Conservation (phyloP, 1,140 invertebrate genomes). For the Diachasma alloeum region DNA sequence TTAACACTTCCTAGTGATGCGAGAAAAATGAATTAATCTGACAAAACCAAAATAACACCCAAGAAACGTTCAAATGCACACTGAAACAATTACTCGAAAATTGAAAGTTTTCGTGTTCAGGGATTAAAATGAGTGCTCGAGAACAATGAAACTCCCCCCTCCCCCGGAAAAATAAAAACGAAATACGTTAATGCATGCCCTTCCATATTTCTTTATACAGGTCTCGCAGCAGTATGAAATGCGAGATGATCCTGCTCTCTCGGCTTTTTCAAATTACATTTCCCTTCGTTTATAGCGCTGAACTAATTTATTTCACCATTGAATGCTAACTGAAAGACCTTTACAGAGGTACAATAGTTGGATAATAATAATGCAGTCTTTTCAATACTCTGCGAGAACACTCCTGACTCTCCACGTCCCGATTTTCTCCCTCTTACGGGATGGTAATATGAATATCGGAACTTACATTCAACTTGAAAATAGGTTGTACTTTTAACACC, state of each 20-base stretch:
- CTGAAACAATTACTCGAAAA: too few species aligned
- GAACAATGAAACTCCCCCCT: too few species aligned
- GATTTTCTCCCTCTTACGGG: too few species aligned
- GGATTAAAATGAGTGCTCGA: too few species aligned
- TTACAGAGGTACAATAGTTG: background rate
- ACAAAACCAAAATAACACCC: too few species aligned
- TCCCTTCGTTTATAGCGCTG: background rate
- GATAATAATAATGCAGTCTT: background rate
- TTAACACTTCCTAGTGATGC: too few species aligned
- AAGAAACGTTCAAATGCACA: too few species aligned
- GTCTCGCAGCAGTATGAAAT: background rate
- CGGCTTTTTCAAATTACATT: background rate
- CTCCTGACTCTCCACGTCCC: too few species aligned
- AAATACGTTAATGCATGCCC: background rate
- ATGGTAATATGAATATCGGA: background rate
- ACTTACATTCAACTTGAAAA: conserved; percentile 90
- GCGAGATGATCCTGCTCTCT: background rate
- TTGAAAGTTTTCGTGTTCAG: too few species aligned
- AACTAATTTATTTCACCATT: background rate
- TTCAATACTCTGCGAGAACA: too few species aligned
- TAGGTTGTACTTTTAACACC: conserved; percentile 82
- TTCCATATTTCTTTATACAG: background rate
- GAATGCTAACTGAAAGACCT: background rate
- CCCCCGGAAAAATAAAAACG: too few species aligned
- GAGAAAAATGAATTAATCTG: too few species aligned